Conservation (phyloP, 2,797 vertebrate species). For the Hyperoplus immaculatus region DNA sequence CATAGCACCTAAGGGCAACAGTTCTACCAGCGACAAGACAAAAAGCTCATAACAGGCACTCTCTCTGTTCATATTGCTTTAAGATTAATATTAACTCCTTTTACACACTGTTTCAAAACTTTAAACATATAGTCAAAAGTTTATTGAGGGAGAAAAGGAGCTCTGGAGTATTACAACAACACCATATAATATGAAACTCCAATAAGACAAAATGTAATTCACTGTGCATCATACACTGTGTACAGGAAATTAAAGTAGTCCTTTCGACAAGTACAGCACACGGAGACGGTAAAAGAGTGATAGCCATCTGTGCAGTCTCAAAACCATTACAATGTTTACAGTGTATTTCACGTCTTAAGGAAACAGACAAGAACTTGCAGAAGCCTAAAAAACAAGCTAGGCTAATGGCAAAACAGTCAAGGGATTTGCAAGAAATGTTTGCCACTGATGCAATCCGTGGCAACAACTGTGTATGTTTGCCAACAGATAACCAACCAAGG, state of each 20-base stretch:
- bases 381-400: neutral
- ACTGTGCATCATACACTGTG: conserved; percentile 21
- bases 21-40: conserved; percentile 58
- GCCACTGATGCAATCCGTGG: neutral
- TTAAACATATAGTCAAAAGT: conserved; percentile 44
- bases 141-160: conserved; percentile 53
- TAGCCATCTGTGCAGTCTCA: conserved; percentile 18
- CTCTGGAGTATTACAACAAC: conserved; percentile 41
- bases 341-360: conserved; percentile 3
- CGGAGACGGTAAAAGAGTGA: conserved; percentile 34
- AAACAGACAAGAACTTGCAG: conserved; percentile 25
- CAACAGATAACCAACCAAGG: neutral
- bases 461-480: neutral
- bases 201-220: conserved; percentile 50
- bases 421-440: neutral
- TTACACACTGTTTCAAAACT: conserved; percentile 48
- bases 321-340: conserved; percentile 23
- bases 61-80: conserved; percentile 61
- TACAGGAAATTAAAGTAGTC: conserved; percentile 61
- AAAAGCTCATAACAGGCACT: conserved; percentile 66
- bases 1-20: conserved; percentile 67
- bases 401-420: neutral
- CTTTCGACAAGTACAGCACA: conserved; percentile 47
- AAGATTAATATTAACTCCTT: conserved; percentile 59
- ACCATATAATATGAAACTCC: conserved; percentile 40